A percentile compares a stretch with the other conserved stretches of the same genome.
Conservation (phyloP, 2,113 vertebrate species). For the Ophiodon elongatus region DNA sequence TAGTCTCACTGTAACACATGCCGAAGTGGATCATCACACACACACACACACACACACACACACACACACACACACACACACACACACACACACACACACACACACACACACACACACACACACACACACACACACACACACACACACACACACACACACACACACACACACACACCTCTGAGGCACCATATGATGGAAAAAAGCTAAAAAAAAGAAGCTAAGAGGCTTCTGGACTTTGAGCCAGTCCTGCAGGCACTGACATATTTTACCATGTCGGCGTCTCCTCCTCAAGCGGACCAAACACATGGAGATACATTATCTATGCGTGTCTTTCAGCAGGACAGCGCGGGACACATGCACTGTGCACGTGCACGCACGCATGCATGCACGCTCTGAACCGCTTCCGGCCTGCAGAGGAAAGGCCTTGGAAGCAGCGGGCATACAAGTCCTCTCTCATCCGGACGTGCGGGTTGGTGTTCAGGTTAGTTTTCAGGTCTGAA, state of each 20-base stretch:
- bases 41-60: background rate
- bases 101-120: too few relatives aligned
- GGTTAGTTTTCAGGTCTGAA: constrained; percentile 56
- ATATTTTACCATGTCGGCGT: constrained; percentile 45
- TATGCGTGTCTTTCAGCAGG: constrained; percentile 1
- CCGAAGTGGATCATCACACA: background rate
- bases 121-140: constrained; percentile 12
- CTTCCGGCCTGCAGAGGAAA: background rate
- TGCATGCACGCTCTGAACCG: background rate
- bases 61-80: constrained; percentile 1
- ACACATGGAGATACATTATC: constrained; percentile 36
- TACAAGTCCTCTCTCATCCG: constrained; percentile 32
- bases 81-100: constrained; percentile 11
- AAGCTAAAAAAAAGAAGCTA: constrained; percentile 53
- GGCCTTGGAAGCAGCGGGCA: background rate
- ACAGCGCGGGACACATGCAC: background rate
- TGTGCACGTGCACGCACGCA: background rate
- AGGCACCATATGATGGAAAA: constrained; percentile 76
- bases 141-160: too few relatives aligned
- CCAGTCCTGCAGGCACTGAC: constrained; percentile 52
- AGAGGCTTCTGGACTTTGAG: constrained; percentile 59
- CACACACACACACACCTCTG: constrained; percentile 21
- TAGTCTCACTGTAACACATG: background rate
- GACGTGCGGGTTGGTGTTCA: too few relatives aligned
- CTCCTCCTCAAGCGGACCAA: constrained; percentile 25